Percentiles rank a stretch among this genome's conserved stretches.
Evolutionary conservation across 2,113 vertebrate genomes (phyloP).

Genomic region (Onychostoma macrolepis): DNA sequence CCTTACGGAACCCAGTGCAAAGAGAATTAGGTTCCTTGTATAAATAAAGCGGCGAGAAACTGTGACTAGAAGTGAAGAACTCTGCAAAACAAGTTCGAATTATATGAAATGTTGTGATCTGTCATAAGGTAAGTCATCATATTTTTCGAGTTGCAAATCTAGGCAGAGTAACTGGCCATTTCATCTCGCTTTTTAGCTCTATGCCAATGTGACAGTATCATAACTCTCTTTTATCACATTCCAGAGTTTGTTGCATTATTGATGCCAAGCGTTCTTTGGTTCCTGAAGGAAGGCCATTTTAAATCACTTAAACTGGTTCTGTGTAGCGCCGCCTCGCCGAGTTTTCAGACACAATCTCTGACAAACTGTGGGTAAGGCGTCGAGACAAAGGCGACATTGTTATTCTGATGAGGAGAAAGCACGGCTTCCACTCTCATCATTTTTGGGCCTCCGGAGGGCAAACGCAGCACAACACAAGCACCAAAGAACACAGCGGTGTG

Average conservation of each 20-base stretch:
- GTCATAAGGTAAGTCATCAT: background rate
- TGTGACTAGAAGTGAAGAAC: background rate
- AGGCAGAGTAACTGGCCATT: conserved; percentile 2
- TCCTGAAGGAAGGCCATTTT: conserved; percentile 9
- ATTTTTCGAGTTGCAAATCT: background rate
- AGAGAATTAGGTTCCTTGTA: background rate
- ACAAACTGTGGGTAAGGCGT: conserved; percentile 5
- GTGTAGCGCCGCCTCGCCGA: background rate
- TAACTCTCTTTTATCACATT: conserved; percentile 38
- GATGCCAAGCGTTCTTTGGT: conserved; percentile 13
- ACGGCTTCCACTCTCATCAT: conserved; percentile 18
- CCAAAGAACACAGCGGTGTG: conserved; percentile 29
- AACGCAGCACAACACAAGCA: background rate
- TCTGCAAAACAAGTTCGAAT: background rate
- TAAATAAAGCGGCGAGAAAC: background rate
- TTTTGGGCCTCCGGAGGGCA: conserved; percentile 9
- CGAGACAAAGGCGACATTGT: conserved; percentile 25
- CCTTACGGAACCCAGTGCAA: background rate
- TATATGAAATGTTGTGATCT: background rate
- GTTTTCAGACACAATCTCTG: conserved; percentile 26
- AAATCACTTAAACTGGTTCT: conserved; percentile 33
- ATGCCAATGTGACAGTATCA: conserved; percentile 27
- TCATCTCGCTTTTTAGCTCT: conserved; percentile 18
- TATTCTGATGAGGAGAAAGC: conserved; percentile 40
- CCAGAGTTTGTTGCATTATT: conserved; percentile 36